These are phyloP conservation scores for Cyclophora albipunctata DNA, from an alignment of 2,888 invertebrate genomes.

Conservation along the genomic window DNA sequence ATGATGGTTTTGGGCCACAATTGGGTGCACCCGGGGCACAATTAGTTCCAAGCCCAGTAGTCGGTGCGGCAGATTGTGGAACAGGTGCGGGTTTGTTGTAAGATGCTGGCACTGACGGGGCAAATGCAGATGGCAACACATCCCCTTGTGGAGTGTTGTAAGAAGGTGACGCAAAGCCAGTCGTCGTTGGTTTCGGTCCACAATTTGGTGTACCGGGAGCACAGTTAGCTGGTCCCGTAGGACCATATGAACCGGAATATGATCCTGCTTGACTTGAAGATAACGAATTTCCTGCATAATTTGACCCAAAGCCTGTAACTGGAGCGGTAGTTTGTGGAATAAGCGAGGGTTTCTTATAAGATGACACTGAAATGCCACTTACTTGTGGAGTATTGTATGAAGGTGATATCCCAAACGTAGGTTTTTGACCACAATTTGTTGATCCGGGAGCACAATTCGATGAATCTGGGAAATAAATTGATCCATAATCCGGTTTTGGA, in stretches of 20 bases:
- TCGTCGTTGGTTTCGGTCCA: background rate
- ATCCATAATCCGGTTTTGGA: background rate
- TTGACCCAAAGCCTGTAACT: background rate
- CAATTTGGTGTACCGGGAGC: slow-evolving; percentile 1
- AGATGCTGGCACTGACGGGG: background rate
- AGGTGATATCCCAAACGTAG: background rate
- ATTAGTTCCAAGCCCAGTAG: background rate
- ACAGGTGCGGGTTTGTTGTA: background rate
- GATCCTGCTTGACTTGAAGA: slow-evolving; percentile 1
- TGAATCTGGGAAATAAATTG: slow-evolving; percentile 4
- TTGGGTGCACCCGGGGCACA: slow-evolving; percentile 12
- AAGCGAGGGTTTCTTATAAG: background rate
- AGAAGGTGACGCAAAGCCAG: slow-evolving; percentile 7
- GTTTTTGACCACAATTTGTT: slow-evolving; percentile 10
- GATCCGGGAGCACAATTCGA: slow-evolving; percentile 8
- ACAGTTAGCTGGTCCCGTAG: background rate
- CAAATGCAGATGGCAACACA: background rate
- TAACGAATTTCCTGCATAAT: background rate
- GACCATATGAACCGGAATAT: background rate
- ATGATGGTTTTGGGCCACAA: slow-evolving; percentile 5
- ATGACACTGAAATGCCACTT: background rate
- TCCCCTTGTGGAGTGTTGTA: slow-evolving; percentile 9
- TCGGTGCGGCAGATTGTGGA: background rate
- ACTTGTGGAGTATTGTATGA: background rate
- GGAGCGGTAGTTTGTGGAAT: background rate